Base-by-base conservation (phyloP, 2,797 vertebrate genomes). In the Galago senegalensis region DNA sequence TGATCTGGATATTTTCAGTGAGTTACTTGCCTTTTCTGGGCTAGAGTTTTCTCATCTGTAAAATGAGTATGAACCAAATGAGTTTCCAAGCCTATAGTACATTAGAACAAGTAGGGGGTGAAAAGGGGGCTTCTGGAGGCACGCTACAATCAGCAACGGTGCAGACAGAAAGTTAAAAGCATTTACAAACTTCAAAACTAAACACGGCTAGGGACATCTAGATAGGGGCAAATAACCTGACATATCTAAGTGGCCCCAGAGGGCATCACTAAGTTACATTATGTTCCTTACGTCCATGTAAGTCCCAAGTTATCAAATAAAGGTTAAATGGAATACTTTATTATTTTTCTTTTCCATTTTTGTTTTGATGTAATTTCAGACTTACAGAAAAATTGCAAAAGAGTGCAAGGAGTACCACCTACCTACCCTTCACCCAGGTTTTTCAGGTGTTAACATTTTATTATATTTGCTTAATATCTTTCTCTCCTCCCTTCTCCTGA, bases 1-100 rank as follows among this genome's bases (percentile, higher is more conserved):
- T 43, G 29, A n/a, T 67, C 31, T 70, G 34, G 65, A 58, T 29
- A n/a, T 12, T 63, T 83, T 69, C 20, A 18, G 0, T 75, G 73
- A 43, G 21, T 88, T 65, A 20, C 58, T 73, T 90, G 49, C 25
- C 72, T 34, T 82, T 84, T 88, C 76, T 70, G 73, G 73, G 12
- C 40, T 76, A 37, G 73, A 29, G 37, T 49, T 18, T 76, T 85
- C 92, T 87, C 46, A 40, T 94, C 34, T 95, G 76, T 95, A 25
- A 92, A 72, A 46, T 61, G 16, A 77, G 53, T 13, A 1, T 4
- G 69, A 93, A 56, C 37, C 25, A 43, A 58, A 18, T 46, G 31
- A 46, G 7, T n/a, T 79, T 73, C 10, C 21, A 84, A 69, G 40
- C 37, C 70, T 60, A 0, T 46, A 27, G 25, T 27, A 72, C 34